These are phyloP conservation scores for Sympetrum striolatum DNA, from an alignment of 2,888 invertebrate species.

Conservation along the genomic window DNA sequence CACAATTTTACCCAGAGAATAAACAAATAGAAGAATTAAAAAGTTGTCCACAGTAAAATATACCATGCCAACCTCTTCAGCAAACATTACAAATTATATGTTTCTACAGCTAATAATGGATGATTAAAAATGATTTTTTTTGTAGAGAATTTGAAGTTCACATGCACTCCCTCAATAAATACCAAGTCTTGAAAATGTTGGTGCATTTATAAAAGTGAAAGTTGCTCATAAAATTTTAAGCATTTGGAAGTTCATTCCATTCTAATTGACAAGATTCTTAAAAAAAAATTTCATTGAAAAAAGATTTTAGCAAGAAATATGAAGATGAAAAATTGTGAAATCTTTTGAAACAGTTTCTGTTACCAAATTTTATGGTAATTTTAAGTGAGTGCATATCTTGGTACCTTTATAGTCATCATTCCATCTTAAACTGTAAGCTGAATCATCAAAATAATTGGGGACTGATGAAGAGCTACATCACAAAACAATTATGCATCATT, in stretches of 20 bases:
- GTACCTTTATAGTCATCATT: background rate
- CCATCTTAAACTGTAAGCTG: background rate
- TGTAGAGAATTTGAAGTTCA: background rate
- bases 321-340: background rate
- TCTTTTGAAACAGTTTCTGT: background rate
- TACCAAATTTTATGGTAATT: background rate
- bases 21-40: background rate
- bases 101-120: background rate
- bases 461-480: background rate
- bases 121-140: background rate
- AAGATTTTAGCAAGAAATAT: background rate
- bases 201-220: background rate
- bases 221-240: background rate
- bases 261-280: background rate
- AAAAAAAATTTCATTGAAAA: background rate
- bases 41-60: conserved; percentile 5
- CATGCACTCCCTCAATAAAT: background rate
- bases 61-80: background rate
- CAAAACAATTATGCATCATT: conserved; percentile 12
- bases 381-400: background rate
- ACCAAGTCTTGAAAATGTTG: background rate
- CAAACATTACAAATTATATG: background rate
- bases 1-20: background rate
- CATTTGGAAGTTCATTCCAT: background rate
- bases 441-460: background rate